Base-by-base conservation (phyloP, 2,888 invertebrate genomes). In the Leptinotarsa juncta region DNA sequence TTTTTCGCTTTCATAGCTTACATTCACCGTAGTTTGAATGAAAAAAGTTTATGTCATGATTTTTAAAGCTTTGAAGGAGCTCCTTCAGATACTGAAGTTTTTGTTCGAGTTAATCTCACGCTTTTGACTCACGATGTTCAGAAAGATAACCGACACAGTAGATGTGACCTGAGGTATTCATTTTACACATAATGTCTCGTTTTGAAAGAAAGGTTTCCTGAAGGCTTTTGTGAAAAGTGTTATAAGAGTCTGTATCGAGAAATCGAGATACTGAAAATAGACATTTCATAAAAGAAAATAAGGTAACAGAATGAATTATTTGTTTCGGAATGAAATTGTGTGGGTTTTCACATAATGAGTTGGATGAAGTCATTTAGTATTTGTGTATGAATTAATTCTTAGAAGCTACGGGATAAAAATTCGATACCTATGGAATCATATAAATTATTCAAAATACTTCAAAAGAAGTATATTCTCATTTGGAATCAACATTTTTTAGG, bases 21-120 rank as follows among this genome's bases (percentile, higher is more conserved):
- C 23, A 57, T 23, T 14, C 53, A n/a, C 7, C 53, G 53, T 18
- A 18, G n/a, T 57, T 57, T 20, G 14, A 57, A 23, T 15, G 23
- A 57, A 57, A 57, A 57, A 20, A 23, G 57, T 23, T 57, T 23
- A 14, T 23, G 57, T 57, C 57, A 23, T 57, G 57, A 14, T 23
- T 12, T 20, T 57, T 4, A 57, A 26, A n/a, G 23, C 57, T 57
- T 57, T 57, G 23, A 57, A 57, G 57, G 20, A 57, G 20, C 57
- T 57, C 57, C 57, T 57, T 57, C 57, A 57, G 57, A 23, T 14
- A 57, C 57, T 57, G 26, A 23, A 20, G 57, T 23, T 23, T 57
- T 57, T 57, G 57, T 57, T 57, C 23, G 57, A 57, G 20, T 15
- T 23, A 57, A 3, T 57, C 57, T 14, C 14, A 20, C 20, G 57